Evolutionary conservation across 2,113 vertebrate species (phyloP).

Genomic region (Microtus pennsylvanicus): DNA sequence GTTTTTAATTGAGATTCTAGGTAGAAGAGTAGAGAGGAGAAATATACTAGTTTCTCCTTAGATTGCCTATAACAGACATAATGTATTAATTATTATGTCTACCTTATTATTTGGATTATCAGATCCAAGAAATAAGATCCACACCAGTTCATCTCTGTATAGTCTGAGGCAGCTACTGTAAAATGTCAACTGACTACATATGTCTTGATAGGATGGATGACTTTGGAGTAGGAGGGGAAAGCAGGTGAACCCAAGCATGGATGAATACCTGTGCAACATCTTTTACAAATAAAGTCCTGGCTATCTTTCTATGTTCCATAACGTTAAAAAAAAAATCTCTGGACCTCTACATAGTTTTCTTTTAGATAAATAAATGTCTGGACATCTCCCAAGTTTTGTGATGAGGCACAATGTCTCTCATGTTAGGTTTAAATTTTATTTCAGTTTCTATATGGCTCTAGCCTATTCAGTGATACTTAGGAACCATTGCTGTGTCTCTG

Average conservation of each 20-base stretch:
- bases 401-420: conserved; percentile 7
- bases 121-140: background rate
- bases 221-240: background rate
- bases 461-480: background rate
- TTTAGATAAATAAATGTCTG: background rate
- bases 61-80: background rate
- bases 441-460: background rate
- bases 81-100: background rate
- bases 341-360: background rate
- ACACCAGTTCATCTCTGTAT: background rate
- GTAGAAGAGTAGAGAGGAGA: background rate
- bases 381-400: background rate
- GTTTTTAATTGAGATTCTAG: conserved; percentile 36
- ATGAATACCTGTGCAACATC: background rate
- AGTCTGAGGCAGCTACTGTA: background rate
- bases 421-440: background rate
- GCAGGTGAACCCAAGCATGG: background rate
- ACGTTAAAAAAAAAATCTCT: background rate
- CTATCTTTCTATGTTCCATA: background rate
- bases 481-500: background rate
- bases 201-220: background rate
- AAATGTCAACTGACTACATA: background rate
- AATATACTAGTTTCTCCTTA: background rate
- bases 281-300: background rate
- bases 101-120: background rate